A percentile compares a stretch with the other conserved stretches of the same genome.
These are phyloP conservation scores for Homalodisca vitripennis DNA, from an alignment of 1,140 invertebrate genomes.

Conservation along the genomic window DNA sequence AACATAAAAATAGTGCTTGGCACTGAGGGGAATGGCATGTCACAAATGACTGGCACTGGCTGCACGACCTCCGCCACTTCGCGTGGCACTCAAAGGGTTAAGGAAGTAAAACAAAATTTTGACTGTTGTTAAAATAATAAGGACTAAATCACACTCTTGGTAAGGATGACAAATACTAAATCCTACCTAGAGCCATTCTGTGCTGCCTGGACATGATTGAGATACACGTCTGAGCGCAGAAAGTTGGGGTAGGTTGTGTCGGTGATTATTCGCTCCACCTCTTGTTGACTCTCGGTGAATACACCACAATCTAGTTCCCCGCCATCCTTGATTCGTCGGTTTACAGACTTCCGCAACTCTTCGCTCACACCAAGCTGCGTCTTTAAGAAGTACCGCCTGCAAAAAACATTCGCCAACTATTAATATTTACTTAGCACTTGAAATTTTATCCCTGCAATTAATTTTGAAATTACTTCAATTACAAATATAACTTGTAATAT, in stretches of 20 bases:
- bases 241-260: slow-evolving; percentile 89
- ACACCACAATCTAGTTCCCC: slow-evolving; percentile 46
- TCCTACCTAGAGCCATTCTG: slow-evolving; percentile 41
- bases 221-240: slow-evolving; percentile 86
- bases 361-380: slow-evolving; percentile 79
- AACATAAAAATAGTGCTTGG: too few species aligned
- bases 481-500: too few species aligned
- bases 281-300: slow-evolving; percentile 66
- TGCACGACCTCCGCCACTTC: too few species aligned
- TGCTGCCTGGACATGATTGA: slow-evolving; percentile 76
- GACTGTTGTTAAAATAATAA: too few species aligned
- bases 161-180: not conserved
- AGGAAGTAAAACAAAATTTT: too few species aligned
- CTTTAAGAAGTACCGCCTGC: slow-evolving; percentile 73
- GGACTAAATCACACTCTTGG: not conserved
- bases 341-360: slow-evolving; percentile 67
- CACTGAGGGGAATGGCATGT: too few species aligned
- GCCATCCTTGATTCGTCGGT: slow-evolving; percentile 61
- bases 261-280: slow-evolving; percentile 79
- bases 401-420: too few species aligned
- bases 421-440: too few species aligned
- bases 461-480: too few species aligned
- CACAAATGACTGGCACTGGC: too few species aligned
- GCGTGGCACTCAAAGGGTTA: too few species aligned
- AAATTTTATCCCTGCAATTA: too few species aligned